Evolutionary conservation across 2,888 invertebrate species (phyloP).

Genomic region (Zelleria hepariella): DNA sequence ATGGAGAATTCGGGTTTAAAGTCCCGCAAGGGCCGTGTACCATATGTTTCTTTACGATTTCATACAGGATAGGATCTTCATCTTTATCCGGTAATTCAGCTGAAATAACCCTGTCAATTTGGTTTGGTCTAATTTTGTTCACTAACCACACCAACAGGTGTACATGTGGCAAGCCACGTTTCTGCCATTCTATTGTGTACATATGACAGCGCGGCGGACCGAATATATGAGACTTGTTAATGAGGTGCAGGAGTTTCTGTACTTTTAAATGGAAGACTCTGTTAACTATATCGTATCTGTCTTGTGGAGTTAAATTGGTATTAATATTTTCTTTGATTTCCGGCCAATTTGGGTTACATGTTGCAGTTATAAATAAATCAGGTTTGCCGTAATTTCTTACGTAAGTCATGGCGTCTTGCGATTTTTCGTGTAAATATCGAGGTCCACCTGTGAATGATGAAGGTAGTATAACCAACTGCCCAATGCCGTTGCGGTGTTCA

Average conservation of each 20-base stretch:
- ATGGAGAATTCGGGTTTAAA: constrained; percentile 15
- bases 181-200: constrained; percentile 18
- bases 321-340: constrained; percentile 19
- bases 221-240: constrained; percentile 19
- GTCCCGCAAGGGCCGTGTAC: constrained; percentile 22
- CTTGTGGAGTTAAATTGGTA: constrained; percentile 18
- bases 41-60: constrained; percentile 17
- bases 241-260: constrained; percentile 16
- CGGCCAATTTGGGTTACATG: constrained; percentile 23
- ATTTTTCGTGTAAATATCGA: constrained; percentile 7
- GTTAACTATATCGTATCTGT: constrained; percentile 25
- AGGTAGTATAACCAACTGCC: constrained; percentile 15
- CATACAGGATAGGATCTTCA: constrained; percentile 16
- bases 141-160: constrained; percentile 17
- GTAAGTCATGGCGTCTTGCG: constrained; percentile 15
- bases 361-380: constrained; percentile 16
- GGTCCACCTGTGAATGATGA: constrained; percentile 11
- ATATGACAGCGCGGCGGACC: constrained; percentile 18
- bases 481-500: constrained; percentile 10
- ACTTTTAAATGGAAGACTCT: constrained; percentile 22
- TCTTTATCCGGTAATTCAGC: constrained; percentile 18
- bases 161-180: constrained; percentile 18
- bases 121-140: constrained; percentile 18
- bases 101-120: constrained; percentile 17
- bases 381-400: constrained; percentile 22